Evolutionary conservation across 2,797 vertebrate species (phyloP).

Genomic region (Coendou prehensilis): DNA sequence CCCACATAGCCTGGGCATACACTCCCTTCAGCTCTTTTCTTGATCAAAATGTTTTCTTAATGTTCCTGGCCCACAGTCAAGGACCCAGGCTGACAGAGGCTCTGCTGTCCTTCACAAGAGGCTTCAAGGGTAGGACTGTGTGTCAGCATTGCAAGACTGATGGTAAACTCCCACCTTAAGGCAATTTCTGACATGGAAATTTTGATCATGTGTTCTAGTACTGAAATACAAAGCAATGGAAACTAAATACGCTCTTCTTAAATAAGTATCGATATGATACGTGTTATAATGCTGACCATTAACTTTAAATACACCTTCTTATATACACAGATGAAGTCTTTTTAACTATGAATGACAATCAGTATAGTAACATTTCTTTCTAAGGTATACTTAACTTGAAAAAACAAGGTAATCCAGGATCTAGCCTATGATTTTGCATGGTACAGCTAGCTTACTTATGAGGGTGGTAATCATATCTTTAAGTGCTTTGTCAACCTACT

Average conservation of each 20-base stretch:
- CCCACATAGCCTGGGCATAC: no score
- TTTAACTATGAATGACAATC: not conserved
- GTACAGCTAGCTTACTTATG: not conserved
- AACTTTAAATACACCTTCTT: conserved; percentile 2
- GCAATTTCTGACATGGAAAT: not conserved
- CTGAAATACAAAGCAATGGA: not conserved
- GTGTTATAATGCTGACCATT: not conserved
- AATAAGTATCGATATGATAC: not conserved
- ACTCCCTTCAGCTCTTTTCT: not conserved
- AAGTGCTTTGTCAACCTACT: not conserved
- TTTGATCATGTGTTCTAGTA: not conserved
- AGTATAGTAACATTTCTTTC: not conserved
- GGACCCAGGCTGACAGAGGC: not conserved
- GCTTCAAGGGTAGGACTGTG: not conserved
- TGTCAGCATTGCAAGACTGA: not conserved
- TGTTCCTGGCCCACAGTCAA: not conserved
- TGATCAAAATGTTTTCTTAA: not conserved
- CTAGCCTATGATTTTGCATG: not conserved
- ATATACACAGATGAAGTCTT: not conserved
- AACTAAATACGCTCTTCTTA: not conserved
- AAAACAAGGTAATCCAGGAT: not conserved
- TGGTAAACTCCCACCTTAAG: fast-evolving
- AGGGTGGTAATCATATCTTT: not conserved
- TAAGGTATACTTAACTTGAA: not conserved
- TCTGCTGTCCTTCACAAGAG: not conserved